These are phyloP conservation scores for Dissostichus mawsoni DNA, from an alignment of 2,113 vertebrate genomes.

Conservation along the genomic window DNA sequence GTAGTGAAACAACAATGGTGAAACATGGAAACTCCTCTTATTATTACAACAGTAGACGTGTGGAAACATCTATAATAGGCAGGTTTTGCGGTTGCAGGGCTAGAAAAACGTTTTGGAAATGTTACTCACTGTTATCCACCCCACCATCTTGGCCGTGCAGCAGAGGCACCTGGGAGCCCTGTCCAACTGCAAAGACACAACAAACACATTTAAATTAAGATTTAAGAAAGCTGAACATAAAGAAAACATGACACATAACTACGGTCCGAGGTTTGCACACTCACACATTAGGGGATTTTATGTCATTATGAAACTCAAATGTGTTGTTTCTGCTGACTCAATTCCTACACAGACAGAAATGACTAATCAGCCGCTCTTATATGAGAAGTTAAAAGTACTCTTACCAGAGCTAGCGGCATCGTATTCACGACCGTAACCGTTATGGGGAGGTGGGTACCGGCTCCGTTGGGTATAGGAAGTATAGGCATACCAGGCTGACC, in stretches of 20 bases:
- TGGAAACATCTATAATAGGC: background rate
- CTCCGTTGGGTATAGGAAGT: slow-evolving; percentile 81
- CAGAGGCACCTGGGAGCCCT: slow-evolving; percentile 89
- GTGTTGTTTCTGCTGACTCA: too few species aligned
- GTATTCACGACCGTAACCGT: slow-evolving; percentile 84
- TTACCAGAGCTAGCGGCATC: slow-evolving; percentile 89
- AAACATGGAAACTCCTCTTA: background rate
- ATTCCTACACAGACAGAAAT: too few species aligned
- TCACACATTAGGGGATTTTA: too few species aligned
- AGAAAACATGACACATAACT: too few species aligned
- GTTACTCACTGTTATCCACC: slow-evolving; percentile 84
- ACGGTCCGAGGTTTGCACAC: too few species aligned
- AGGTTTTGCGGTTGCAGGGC: background rate
- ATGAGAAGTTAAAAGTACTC: background rate
- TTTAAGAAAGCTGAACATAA: too few species aligned
- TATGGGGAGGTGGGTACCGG: slow-evolving; percentile 51
- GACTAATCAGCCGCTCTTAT: background rate
- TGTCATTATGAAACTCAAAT: background rate
- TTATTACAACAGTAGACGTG: background rate
- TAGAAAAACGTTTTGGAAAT: background rate
- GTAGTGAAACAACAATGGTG: background rate
- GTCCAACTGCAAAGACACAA: slow-evolving; percentile 82
- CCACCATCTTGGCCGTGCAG: slow-evolving; percentile 83
- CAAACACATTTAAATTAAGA: background rate
- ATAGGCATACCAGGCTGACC: slow-evolving; percentile 76